phyloP scores from a whole-genome alignment of 2,797 vertebrate species.

The Tokudaia tokunoshimensis region DNA sequence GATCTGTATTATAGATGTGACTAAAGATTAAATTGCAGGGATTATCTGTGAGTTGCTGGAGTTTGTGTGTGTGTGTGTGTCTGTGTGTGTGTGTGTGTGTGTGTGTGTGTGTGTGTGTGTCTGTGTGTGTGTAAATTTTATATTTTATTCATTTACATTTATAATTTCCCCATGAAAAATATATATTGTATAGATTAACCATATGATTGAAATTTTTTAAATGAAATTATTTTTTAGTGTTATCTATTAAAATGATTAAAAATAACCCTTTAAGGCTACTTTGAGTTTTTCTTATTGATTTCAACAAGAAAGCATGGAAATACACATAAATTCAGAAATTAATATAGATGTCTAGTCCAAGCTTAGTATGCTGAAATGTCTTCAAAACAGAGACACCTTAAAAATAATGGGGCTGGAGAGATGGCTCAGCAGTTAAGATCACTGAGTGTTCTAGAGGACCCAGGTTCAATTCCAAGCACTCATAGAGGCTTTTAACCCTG shows the following conservation, averaged over 20 bases:
- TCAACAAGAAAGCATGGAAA: not conserved
- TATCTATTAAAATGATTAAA: conserved; percentile 50
- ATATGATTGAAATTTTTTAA: conserved; percentile 29
- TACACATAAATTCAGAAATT: not conserved
- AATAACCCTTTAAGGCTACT: not conserved
- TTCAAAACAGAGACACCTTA: conserved; percentile 42
- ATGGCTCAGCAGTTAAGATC: not conserved
- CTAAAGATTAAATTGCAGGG: not conserved
- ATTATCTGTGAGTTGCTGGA: conserved; percentile 14
- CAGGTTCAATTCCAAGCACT: not conserved
- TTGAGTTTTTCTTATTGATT: conserved; percentile 33
- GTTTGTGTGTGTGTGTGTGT: not conserved
- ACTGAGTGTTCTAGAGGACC: not conserved
- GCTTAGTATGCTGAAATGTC: conserved; percentile 38
- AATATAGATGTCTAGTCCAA: not conserved
- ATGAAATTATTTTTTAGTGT: not conserved
- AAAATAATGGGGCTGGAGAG: not conserved
- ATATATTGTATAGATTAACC: conserved; percentile 21
- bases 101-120: no score
- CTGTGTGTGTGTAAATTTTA: not conserved
- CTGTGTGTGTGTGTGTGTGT: not conserved
- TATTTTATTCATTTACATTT: conserved; percentile 44
- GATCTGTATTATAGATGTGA: not conserved
- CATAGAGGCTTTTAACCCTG: not conserved
- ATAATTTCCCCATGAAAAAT: not conserved